Evolutionary conservation across 2,797 vertebrate genomes (phyloP).

Genomic region (Agapornis canus): DNA sequence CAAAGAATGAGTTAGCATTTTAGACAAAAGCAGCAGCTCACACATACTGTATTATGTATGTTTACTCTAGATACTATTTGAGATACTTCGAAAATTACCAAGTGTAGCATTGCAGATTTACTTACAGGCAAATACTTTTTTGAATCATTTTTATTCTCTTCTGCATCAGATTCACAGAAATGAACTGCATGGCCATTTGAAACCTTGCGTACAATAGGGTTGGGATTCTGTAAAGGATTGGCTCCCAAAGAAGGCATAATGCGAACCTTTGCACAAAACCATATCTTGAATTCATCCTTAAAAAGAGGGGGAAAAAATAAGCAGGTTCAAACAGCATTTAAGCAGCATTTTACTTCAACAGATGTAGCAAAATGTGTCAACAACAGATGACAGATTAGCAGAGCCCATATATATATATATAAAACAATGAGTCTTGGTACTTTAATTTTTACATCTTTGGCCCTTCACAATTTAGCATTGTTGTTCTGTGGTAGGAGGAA

Average conservation of each 20-base stretch:
- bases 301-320: rapidly evolving
- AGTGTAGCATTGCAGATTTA: background rate
- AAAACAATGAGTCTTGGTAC: background rate
- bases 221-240: constrained; percentile 83
- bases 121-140: constrained; percentile 75
- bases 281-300: constrained; percentile 94
- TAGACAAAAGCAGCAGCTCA: background rate
- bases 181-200: constrained; percentile 78
- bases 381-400: background rate
- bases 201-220: constrained; percentile 80
- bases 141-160: constrained; percentile 80
- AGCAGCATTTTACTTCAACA: background rate
- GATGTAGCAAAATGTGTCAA: background rate
- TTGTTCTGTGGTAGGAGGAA: background rate
- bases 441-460: background rate
- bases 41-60: background rate
- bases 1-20: background rate
- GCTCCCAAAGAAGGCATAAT: constrained; percentile 86
- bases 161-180: constrained; percentile 75
- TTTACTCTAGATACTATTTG: background rate
- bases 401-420: background rate
- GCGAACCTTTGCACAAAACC: constrained; percentile 94
- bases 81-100: background rate
- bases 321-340: background rate
- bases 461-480: background rate